Evolutionary conservation across 2,113 vertebrate species (phyloP).

Genomic region (Cryptomyrus ogoouensis): DNA sequence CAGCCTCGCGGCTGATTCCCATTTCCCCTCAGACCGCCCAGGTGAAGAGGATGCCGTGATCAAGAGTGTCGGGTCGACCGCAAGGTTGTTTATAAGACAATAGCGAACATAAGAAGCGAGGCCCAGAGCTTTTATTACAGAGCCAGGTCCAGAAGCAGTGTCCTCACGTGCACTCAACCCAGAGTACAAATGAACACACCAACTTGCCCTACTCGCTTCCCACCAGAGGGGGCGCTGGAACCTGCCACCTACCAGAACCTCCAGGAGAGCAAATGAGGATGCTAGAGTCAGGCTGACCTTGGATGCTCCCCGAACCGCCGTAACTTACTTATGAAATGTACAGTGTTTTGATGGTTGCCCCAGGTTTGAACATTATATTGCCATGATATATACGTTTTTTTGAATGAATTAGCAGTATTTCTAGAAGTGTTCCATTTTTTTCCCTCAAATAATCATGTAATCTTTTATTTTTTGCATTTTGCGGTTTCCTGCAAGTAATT

Average conservation of each 20-base stretch:
- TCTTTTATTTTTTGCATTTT: constrained; percentile 14
- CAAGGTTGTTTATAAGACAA: constrained; percentile 68
- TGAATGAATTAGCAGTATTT: constrained; percentile 1
- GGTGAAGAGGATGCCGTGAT: constrained; percentile 50
- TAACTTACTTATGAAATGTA: neutral
- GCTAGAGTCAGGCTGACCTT: neutral
- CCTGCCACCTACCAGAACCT: neutral
- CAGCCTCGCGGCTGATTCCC: constrained; percentile 27
- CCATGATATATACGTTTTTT: neutral
- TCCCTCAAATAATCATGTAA: constrained; percentile 7
- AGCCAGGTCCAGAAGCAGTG: constrained; percentile 51
- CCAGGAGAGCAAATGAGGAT: neutral
- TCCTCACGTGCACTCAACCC: constrained; percentile 58
- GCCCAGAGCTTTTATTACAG: constrained; percentile 59
- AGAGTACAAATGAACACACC: constrained; percentile 26
- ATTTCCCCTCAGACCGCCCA: constrained; percentile 50
- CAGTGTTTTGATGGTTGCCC: neutral
- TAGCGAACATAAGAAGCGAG: constrained; percentile 55
- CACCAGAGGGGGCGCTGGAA: constrained; percentile 9
- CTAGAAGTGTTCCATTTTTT: neutral
- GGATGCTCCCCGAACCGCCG: neutral
- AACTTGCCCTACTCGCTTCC: neutral
- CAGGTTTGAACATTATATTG: neutral
- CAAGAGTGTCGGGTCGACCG: constrained; percentile 52
- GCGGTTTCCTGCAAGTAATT: constrained; percentile 13